Base-by-base conservation (phyloP, 2,797 vertebrate species). In the Neosilurus hyrtlii region DNA sequence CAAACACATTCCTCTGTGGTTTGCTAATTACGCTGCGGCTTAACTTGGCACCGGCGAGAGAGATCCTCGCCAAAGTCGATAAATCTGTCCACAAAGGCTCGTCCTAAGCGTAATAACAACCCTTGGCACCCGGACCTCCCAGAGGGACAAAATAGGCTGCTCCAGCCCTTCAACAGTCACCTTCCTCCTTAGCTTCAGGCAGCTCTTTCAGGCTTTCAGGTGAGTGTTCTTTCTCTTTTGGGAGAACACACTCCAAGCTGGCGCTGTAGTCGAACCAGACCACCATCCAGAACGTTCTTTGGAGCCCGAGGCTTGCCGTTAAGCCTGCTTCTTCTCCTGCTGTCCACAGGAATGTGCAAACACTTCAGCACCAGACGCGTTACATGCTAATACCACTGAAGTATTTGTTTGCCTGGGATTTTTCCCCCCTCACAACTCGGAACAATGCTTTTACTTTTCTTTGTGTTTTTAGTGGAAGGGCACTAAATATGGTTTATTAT, bases 1-100 rank as follows among this genome's bases (percentile, higher is more conserved):
- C 93, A 95, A 94, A 94, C 90, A 91, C 93, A 94, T 94, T 94
- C 93, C 92, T 90, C 90, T 82, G 92, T 91, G 92, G 91, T 93
- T 94, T 94, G 83, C 85, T 94, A 94, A 94, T 95, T 94, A 94
- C 91, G 93, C 92, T 92, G 92, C 92, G 92, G 93, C 94, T 94
- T 94, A 94, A 94, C 93, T 94, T 94, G 93, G 94, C 94, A 94
- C 92, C 90, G 89, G 91, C 89, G 92, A 89, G 91, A 93, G 90
- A 94, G 91, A 94, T 94, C 93, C 91, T 92, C 91, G 93, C 89
- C 92, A 93, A 94, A 93, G 91, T 92, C 93, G 91, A 92, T 93
- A 94, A 94, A 95, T 94, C 93, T 94, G 92, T 89, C 89, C 81
- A 90, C 87, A 91, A 91, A 94, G 93, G 94, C 93, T 89, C 87